These are phyloP conservation scores for Parnassius orleans DNA, from an alignment of 2,888 invertebrate species.

Conservation along the genomic window DNA sequence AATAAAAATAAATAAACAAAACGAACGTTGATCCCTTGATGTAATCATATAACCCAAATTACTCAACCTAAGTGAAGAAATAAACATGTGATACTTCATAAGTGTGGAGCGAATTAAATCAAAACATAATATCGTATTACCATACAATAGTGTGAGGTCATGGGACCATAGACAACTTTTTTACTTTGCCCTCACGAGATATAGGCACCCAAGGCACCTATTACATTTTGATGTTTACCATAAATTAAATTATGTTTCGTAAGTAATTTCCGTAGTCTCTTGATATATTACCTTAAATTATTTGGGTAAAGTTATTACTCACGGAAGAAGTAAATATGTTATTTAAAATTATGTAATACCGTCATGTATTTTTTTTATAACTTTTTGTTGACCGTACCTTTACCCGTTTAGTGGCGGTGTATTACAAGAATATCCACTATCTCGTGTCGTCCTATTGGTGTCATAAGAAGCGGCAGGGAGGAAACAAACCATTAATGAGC, in stretches of 20 bases:
- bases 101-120: conserved; percentile 9
- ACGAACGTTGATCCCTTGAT: no score
- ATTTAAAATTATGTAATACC: neutral
- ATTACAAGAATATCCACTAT: no score
- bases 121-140: conserved; percentile 3
- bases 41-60: neutral
- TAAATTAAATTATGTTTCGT: conserved; percentile 9
- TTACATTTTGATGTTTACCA: conserved; percentile 8
- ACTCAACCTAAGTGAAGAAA: neutral
- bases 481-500: no score
- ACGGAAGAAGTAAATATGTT: conserved; percentile 1
- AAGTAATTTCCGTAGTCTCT: conserved; percentile 3
- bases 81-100: neutral
- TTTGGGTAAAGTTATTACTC: neutral
- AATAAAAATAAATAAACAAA: no score
- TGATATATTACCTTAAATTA: conserved; percentile 5
- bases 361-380: no score
- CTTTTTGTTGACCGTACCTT: no score
- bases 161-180: conserved; percentile 16
- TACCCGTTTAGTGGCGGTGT: no score
- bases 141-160: conserved; percentile 21
- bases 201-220: neutral
- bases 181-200: conserved; percentile 2
- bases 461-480: no score
- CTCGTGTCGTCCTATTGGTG: no score